These are phyloP conservation scores for Chymomyza procnemis DNA, from an alignment of 2,888 invertebrate species.

Conservation along the genomic window DNA sequence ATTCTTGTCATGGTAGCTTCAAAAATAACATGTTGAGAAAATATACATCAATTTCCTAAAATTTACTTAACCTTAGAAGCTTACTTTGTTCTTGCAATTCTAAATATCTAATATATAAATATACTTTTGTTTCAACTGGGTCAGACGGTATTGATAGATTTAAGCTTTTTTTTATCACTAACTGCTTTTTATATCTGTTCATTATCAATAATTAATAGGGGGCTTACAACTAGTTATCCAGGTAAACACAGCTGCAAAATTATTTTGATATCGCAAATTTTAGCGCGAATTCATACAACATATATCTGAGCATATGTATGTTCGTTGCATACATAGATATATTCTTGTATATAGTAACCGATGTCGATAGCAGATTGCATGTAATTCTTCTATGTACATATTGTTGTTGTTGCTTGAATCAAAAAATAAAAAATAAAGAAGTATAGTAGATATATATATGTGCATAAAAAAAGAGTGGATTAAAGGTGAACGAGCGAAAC, in stretches of 20 bases:
- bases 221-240: not conserved
- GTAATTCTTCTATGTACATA: not conserved
- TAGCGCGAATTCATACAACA: constrained; percentile 1
- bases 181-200: not conserved
- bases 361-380: constrained; percentile 34
- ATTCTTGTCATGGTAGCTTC: no score
- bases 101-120: no score
- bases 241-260: constrained; percentile 64
- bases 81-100: no score
- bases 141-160: no score
- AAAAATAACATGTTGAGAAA: no score
- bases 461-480: constrained; percentile 70
- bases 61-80: no score
- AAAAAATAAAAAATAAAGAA: constrained; percentile 27
- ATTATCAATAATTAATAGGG: not conserved
- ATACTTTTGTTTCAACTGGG: no score
- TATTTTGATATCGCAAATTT: constrained; percentile 35
- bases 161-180: no score
- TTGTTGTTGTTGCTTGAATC: not conserved
- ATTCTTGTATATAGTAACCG: not conserved
- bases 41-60: no score
- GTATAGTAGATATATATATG: no score
- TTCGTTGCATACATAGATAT: not conserved
- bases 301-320: not conserved
- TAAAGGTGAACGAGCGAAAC: constrained; percentile 72